Percentiles rank a stretch among this genome's conserved stretches.
Conservation (phyloP, 2,113 vertebrate species). For the Tragulus kanchil region DNA sequence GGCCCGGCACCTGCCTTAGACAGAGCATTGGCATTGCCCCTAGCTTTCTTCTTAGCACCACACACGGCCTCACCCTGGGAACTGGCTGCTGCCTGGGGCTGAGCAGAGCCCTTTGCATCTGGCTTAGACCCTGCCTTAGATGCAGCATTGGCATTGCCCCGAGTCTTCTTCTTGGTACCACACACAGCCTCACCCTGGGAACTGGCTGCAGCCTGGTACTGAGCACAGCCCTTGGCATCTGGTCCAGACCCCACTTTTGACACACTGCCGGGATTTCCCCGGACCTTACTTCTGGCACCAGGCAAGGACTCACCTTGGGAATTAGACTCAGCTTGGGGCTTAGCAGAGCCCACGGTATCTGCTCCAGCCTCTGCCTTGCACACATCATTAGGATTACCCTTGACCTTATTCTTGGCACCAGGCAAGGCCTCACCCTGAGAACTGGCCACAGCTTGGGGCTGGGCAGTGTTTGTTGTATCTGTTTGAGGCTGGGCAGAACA, state of each 20-base stretch:
- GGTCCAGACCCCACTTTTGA: not conserved
- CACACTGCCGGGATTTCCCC: not conserved
- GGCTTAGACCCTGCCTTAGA: not conserved
- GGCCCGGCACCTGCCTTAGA: not conserved
- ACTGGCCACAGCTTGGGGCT: not conserved
- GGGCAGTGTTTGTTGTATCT: not conserved
- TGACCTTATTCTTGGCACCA: not conserved
- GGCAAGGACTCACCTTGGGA: not conserved
- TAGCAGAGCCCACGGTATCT: not conserved
- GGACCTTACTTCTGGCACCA: not conserved
- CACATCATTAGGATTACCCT: not conserved
- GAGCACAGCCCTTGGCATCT: not conserved
- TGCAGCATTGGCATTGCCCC: not conserved
- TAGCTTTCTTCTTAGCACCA: constrained; percentile 12
- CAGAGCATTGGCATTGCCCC: not conserved
- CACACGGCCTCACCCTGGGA: not conserved
- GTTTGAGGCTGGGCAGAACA: not conserved
- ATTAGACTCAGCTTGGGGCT: not conserved
- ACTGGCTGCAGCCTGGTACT: not conserved
- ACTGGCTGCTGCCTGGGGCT: not conserved
- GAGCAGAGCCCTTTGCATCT: not conserved
- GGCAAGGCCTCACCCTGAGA: not conserved
- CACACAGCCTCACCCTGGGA: not conserved
- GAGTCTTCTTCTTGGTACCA: not conserved
- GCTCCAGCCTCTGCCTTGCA: not conserved